Conservation (phyloP, 2,888 invertebrate genomes). For the Polyommatus icarus region DNA sequence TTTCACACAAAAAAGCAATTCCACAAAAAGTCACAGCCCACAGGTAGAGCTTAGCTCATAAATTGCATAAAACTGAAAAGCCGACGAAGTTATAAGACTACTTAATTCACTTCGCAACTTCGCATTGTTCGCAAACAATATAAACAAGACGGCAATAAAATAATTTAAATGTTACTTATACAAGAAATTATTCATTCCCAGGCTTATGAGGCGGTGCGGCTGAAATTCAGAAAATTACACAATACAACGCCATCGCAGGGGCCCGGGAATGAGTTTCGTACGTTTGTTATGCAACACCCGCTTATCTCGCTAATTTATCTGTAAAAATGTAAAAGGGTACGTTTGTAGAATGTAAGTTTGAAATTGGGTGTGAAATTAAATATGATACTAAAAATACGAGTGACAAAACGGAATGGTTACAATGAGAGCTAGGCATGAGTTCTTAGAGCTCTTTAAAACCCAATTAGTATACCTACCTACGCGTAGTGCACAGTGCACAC, state of each 20-base stretch:
- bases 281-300: background rate
- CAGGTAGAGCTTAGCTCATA: conserved; percentile 2
- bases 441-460: too few relatives aligned
- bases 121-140: conserved; percentile 28
- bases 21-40: background rate
- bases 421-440: too few relatives aligned
- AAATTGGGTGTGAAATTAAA: background rate
- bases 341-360: background rate
- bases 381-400: too few relatives aligned
- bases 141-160: conserved; percentile 30
- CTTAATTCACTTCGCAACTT: conserved; percentile 27
- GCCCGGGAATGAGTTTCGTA: background rate
- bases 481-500: too few relatives aligned
- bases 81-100: conserved; percentile 19
- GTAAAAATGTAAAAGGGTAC: background rate
- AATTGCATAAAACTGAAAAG: conserved; percentile 24
- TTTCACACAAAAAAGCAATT: background rate
- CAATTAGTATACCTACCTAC: too few relatives aligned
- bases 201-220: background rate
- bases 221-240: conserved; percentile 8
- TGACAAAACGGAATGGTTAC: too few relatives aligned
- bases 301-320: background rate
- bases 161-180: conserved; percentile 29
- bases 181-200: conserved; percentile 28
- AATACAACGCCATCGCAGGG: background rate